These are phyloP conservation scores for Aquatica leii DNA, from an alignment of 2,888 invertebrate species.

Conservation along the genomic window DNA sequence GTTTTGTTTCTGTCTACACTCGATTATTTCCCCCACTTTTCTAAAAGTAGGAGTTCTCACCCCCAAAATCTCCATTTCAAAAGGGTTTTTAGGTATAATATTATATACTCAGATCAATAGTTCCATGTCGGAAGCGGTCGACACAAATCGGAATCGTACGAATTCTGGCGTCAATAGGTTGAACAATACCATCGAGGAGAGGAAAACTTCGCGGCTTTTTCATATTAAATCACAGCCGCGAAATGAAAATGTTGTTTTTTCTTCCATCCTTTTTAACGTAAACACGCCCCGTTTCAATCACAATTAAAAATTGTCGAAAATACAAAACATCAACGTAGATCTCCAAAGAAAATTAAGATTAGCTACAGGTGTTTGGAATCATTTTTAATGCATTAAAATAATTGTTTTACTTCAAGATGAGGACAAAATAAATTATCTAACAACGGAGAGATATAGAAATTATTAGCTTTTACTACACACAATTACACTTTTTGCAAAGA, in stretches of 20 bases:
- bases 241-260: constrained; percentile 15
- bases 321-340: too few species aligned
- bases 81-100: constrained; percentile 58
- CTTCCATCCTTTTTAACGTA: too few species aligned
- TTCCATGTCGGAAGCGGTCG: constrained; percentile 45
- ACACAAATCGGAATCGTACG: constrained; percentile 41
- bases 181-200: constrained; percentile 47
- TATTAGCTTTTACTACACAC: too few species aligned
- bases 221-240: constrained; percentile 20
- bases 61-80: constrained; percentile 58
- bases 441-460: too few species aligned
- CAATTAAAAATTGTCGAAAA: too few species aligned
- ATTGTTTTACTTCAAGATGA: too few species aligned
- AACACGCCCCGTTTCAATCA: too few species aligned
- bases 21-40: constrained; percentile 49
- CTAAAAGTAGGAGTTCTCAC: constrained; percentile 44
- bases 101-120: constrained; percentile 55
- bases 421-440: too few species aligned
- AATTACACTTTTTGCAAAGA: too few species aligned
- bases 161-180: constrained; percentile 53
- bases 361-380: too few species aligned
- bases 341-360: too few species aligned
- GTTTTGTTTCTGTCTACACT: constrained; percentile 53
- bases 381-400: too few species aligned
- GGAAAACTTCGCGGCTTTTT: constrained; percentile 34